phyloP scores from a whole-genome alignment of 2,113 vertebrate genomes.

The Semnornis frantzii region DNA sequence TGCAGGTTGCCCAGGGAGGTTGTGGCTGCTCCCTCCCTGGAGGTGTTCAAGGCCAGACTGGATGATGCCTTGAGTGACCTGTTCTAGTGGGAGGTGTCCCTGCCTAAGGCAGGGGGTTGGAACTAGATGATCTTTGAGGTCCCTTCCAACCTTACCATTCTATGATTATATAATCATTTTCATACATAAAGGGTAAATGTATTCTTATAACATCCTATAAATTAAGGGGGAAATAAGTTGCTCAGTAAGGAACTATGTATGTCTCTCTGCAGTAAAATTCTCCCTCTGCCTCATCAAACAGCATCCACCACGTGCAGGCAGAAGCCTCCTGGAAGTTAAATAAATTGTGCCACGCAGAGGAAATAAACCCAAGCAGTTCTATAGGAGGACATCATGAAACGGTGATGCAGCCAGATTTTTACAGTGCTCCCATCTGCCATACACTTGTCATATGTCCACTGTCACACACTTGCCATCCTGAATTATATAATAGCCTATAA shows the following conservation, averaged over 20 bases:
- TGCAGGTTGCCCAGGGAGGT: no score
- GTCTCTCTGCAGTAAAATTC: neutral
- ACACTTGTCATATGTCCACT: neutral
- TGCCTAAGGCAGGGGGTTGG: no score
- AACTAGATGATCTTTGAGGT: no score
- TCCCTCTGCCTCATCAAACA: neutral
- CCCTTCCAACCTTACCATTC: no score
- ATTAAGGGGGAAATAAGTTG: neutral
- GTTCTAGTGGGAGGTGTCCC: no score
- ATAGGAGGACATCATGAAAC: neutral
- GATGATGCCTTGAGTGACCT: no score
- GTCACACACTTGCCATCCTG: neutral
- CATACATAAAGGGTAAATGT: neutral
- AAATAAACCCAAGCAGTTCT: conserved; percentile 19
- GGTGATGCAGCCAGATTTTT: conserved; percentile 2
- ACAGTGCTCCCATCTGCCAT: neutral
- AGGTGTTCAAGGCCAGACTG: no score
- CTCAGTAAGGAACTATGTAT: neutral
- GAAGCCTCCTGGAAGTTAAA: conserved; percentile 6
- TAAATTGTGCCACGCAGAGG: neutral
- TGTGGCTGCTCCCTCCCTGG: no score
- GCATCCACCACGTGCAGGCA: neutral
- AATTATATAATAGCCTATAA: neutral
- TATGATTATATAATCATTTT: neutral
- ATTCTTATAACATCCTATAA: neutral